These are phyloP conservation scores for Koerneria pararmatus DNA, from an alignment of 2,888 invertebrate species.

Conservation along the genomic window DNA sequence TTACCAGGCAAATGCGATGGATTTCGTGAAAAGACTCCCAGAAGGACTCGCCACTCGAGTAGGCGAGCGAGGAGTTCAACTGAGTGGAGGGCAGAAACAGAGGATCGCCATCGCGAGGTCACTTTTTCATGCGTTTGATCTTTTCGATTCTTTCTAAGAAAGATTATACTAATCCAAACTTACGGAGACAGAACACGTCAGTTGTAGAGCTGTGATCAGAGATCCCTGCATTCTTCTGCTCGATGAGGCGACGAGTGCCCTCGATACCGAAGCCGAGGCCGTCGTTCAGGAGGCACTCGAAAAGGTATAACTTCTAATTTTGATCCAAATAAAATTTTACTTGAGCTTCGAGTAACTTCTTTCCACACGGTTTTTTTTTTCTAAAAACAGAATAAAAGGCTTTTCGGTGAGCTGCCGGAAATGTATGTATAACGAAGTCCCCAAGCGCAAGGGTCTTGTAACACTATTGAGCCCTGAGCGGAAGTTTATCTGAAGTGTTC, in stretches of 20 bases:
- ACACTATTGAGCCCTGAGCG: too few species aligned
- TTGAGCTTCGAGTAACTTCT: not conserved
- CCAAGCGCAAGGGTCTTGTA: too few species aligned
- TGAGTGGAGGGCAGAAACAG: constrained; percentile 49
- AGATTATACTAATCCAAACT: not conserved
- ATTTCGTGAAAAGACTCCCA: constrained; percentile 55
- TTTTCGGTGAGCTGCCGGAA: too few species aligned
- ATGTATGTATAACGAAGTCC: too few species aligned
- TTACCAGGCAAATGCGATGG: constrained; percentile 50
- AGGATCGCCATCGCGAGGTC: constrained; percentile 32
- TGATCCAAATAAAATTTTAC: constrained; percentile 7
- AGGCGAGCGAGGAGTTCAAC: constrained; percentile 54
- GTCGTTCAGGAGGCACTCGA: constrained; percentile 64
- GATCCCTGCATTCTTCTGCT: constrained; percentile 54
- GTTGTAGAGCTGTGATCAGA: constrained; percentile 48
- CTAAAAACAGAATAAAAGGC: too few species aligned
- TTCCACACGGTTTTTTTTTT: too few species aligned
- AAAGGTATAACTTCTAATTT: constrained; percentile 58
- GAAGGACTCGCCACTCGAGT: constrained; percentile 55
- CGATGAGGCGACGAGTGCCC: constrained; percentile 56
- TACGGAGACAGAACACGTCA: not conserved
- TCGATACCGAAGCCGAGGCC: constrained; percentile 56
- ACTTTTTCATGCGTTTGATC: constrained; percentile 21
- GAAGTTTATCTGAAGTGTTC: too few species aligned
- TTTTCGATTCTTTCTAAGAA: not conserved